Evolutionary conservation across 1,140 invertebrate species (phyloP), one percentile per base, ranked within the genome.

Genomic region (Calephelis virginiensis): DNA sequence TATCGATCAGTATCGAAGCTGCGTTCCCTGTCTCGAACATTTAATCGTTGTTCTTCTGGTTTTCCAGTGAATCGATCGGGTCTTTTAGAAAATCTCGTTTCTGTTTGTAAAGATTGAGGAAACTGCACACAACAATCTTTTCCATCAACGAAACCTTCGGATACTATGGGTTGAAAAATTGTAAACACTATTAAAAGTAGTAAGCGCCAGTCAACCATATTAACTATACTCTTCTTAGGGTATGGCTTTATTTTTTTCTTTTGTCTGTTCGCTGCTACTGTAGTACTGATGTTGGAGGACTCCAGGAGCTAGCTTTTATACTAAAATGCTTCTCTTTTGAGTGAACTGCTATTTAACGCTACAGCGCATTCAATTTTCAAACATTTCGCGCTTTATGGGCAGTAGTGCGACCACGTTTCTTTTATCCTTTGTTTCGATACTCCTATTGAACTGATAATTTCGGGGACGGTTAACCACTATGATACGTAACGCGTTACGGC

Each of bases 201-300:
- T 71, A 87, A 82, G 82, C 78, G 74, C 87, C 85, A 85, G 77
- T 86, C 82, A 90, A 89, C 77, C 87, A 90, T 90, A 88, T 80
- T 89, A 78, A 82, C 81, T 70, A 75, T 75, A 61, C 69, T 73
- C 50, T 75, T 61, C 70, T 66, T 63, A 56, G 78, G 71, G 70
- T 68, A 69, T 78, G 74, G 69, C 62, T 74, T 75, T 68, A 61
- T 70, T 69, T 74, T 71, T 75, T 75, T 70, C 61, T 71, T 17
- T 10, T 56, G 13, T 62, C 78, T 78, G 63, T 71, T 63, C 75
- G 73, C 74, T 69, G 73, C 64, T 81, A 71, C 73, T 81, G 76
- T 70, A 76, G 82, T 78, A 83, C 83, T 90, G 85, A 72, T 72
- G 66, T 65, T 71, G 64, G 73, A 59, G 63, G 66, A 49, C 13